Evolutionary conservation across 2,888 invertebrate species (phyloP), one percentile per base, ranked within the genome.

Genomic region (Micropterix aruncella): DNA sequence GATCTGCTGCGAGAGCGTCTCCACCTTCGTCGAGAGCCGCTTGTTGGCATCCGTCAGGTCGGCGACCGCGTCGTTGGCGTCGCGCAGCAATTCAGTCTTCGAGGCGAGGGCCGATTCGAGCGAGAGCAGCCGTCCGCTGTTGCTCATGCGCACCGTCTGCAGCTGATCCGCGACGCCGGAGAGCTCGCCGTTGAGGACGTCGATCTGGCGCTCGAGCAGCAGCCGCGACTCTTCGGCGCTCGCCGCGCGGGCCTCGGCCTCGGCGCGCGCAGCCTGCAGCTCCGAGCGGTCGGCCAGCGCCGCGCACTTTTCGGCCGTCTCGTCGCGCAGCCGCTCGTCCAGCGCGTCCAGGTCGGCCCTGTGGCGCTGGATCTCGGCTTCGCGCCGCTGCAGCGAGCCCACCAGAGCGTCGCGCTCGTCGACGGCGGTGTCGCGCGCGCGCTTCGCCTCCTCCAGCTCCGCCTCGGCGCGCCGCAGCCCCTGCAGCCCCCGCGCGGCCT

Each of bases 101-200:
- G 86, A 83, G 15, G 81, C 73, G 16, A 93, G 61, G 56, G 84
- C 81, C 1, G 83, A 79, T 61, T 92, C 88, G 38, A 83, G 65
- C 52, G 71, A 80, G 52, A 78, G 77, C 53, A 70, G 79, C 45
- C 77, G 71, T 19, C 67, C 68, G 5, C 67, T 69, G 49, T 61
- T 7, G 5, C 12, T 5, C 5, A 7, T 7, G 27, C 27, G 27
- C 27, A 7, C 7, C 27, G 27, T 7, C 27, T 27, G 27, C 5
- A 27, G 27, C 27, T 27, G 5, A 27, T 27, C 27, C 7, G 5
- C 12, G 27, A 27, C 27, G 12, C 5, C 12, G 12, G 5, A 7
- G 12, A 27, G 27, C 27, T 27, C 27, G 5, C 27, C 27, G 12
- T 27, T 27, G 5, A 27, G 5, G 12, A 27, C 12, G 27, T 27